Evolutionary conservation across 2,797 vertebrate genomes (phyloP).

Genomic region (Fratercula arctica): DNA sequence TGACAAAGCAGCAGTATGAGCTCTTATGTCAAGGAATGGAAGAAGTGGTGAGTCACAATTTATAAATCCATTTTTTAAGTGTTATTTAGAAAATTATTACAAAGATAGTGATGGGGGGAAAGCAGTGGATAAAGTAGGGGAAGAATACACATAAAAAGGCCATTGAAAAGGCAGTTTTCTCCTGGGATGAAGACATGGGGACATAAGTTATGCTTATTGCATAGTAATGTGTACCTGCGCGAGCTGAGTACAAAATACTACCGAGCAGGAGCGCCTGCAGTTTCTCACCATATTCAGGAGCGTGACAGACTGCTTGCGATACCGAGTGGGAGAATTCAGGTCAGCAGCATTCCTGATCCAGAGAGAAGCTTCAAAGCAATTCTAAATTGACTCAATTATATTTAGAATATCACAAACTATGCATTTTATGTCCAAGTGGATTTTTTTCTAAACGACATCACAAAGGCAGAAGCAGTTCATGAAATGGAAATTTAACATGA

Average conservation of each 20-base stretch:
- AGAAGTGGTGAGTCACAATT: background rate
- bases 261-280: background rate
- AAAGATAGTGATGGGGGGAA: background rate
- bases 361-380: conserved; percentile 14
- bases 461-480: background rate
- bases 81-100: conserved; percentile 6
- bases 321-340: background rate
- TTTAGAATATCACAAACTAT: background rate
- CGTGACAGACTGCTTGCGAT: background rate
- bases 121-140: background rate
- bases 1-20: background rate
- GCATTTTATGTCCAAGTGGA: background rate
- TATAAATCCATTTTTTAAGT: background rate
- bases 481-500: background rate
- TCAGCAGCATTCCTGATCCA: background rate
- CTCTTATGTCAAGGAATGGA: conserved; percentile 3
- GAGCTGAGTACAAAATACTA: background rate
- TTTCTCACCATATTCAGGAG: background rate
- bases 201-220: background rate
- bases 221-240: background rate
- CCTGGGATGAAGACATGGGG: background rate
- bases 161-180: conserved; percentile 1
- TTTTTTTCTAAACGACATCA: background rate
- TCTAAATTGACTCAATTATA: background rate
- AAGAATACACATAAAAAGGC: background rate